Percentiles rank a stretch among this genome's conserved stretches.
These are phyloP conservation scores for Erpornis zantholeuca DNA, from an alignment of 2,113 vertebrate genomes.

Conservation along the genomic window DNA sequence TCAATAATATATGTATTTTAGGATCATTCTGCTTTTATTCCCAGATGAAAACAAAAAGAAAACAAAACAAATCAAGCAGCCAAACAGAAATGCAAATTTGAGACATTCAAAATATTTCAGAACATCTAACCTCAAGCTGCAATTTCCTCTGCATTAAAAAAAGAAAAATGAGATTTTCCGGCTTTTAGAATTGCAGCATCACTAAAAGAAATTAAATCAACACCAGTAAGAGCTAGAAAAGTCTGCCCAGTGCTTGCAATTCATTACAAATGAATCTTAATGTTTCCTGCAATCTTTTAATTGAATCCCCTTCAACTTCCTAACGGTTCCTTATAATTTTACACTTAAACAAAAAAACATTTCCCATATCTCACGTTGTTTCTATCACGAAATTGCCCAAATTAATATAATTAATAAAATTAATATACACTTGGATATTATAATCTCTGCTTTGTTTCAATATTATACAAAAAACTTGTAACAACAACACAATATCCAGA, in stretches of 20 bases:
- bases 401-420: not conserved
- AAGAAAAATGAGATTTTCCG: not conserved
- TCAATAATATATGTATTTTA: not conserved
- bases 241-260: not conserved
- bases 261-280: not conserved
- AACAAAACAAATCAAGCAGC: not conserved
- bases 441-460: not conserved
- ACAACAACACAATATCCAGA: not conserved
- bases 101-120: not conserved
- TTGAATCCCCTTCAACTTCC: not conserved
- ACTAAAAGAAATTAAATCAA: not conserved
- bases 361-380: not conserved
- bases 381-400: not conserved
- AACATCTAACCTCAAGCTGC: not conserved
- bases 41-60: not conserved
- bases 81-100: not conserved
- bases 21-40: not conserved
- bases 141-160: not conserved
- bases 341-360: not conserved
- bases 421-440: not conserved
- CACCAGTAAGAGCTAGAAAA: not conserved
- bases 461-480: not conserved
- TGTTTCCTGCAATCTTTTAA: not conserved
- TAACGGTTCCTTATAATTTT: not conserved
- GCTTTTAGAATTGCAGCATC: not conserved